Conservation (phyloP, 2,888 invertebrate genomes). For the Acanthosepion esculentum region DNA sequence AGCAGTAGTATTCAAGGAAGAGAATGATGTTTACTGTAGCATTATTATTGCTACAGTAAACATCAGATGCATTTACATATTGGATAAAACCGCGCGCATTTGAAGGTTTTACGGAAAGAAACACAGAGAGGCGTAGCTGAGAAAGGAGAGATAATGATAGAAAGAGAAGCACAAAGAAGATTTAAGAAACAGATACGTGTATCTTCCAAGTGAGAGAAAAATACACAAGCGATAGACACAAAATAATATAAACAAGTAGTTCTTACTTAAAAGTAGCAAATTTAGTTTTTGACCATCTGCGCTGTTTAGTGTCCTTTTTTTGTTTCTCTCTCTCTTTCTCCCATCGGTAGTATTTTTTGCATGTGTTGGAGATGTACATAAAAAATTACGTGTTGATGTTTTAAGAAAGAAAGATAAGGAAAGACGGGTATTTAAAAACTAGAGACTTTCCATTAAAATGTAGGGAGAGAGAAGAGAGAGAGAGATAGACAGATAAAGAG, state of each 20-base stretch:
- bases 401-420: constrained; percentile 12
- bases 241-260: background rate
- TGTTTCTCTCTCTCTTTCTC: too few relatives aligned
- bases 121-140: constrained; percentile 12
- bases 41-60: background rate
- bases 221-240: background rate
- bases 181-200: background rate
- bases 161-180: constrained; percentile 1
- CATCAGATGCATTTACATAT: background rate
- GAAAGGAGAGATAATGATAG: constrained; percentile 9
- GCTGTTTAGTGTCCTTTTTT: background rate
- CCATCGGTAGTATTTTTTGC: background rate
- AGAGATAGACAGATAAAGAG: background rate
- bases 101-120: background rate
- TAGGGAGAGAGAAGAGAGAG: background rate
- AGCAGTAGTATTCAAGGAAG: background rate
- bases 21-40: background rate
- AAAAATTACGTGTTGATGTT: constrained; percentile 8
- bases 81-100: constrained; percentile 33
- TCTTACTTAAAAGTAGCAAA: background rate
- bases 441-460: background rate
- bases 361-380: background rate
- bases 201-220: background rate
- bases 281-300: background rate
- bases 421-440: background rate